Evolutionary conservation across 2,113 vertebrate species (phyloP).

Genomic region (Miniopterus natalensis): DNA sequence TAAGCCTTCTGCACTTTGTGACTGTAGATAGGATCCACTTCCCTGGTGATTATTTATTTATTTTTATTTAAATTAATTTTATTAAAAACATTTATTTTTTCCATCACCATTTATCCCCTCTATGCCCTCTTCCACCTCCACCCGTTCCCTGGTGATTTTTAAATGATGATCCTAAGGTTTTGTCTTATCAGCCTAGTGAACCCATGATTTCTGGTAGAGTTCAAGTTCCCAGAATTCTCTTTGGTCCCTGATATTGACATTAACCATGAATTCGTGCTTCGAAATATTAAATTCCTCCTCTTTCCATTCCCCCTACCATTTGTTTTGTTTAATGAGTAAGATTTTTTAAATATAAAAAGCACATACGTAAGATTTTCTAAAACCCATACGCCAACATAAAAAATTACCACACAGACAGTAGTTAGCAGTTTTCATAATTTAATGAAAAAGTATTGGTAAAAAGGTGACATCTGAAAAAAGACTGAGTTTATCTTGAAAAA

Average conservation of each 20-base stretch:
- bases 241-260: background rate
- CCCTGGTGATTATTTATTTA: background rate
- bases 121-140: too few relatives aligned
- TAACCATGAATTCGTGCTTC: constrained; percentile 52
- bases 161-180: constrained; percentile 44
- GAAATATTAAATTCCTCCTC: constrained; percentile 50
- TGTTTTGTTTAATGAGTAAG: constrained; percentile 41
- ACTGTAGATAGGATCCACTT: background rate
- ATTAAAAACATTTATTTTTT: too few relatives aligned
- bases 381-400: constrained; percentile 74
- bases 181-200: constrained; percentile 49
- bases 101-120: too few relatives aligned
- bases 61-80: background rate
- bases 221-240: constrained; percentile 42
- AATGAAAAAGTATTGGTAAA: constrained; percentile 93
- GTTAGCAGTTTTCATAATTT: constrained; percentile 92
- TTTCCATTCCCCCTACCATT: background rate
- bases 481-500: constrained; percentile 89
- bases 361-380: constrained; percentile 56
- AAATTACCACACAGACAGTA: constrained; percentile 85
- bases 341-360: constrained; percentile 55
- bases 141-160: background rate
- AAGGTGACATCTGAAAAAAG: constrained; percentile 91
- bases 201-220: constrained; percentile 45
- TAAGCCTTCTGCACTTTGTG: constrained; percentile 9